Evolutionary conservation across 2,888 invertebrate genomes (phyloP).

Genomic region (Dryobota labecula): DNA sequence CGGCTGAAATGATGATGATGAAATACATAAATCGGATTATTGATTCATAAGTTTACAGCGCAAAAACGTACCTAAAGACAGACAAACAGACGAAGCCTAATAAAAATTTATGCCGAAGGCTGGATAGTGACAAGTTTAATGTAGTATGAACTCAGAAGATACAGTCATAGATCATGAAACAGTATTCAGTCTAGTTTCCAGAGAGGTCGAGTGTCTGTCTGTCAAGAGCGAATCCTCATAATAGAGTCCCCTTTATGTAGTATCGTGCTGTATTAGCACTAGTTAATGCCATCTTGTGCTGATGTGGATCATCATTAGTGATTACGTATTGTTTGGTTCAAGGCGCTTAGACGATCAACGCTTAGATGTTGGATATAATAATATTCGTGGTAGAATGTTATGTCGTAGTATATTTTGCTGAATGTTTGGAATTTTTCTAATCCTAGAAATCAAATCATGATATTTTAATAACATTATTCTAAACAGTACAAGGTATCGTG

Average conservation of each 20-base stretch:
- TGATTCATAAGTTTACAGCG: background rate
- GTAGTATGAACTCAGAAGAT: background rate
- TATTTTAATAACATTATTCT: background rate
- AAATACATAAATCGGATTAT: background rate
- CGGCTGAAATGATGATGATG: too few relatives aligned
- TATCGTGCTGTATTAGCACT: conserved; percentile 29
- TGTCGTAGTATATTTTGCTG: background rate
- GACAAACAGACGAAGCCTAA: background rate
- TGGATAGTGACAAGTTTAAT: background rate
- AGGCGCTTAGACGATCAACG: background rate
- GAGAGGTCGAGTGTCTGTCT: background rate
- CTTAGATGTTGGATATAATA: background rate
- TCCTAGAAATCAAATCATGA: background rate
- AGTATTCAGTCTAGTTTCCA: conserved; percentile 11
- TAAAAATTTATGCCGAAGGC: background rate
- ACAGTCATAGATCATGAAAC: conserved; percentile 28
- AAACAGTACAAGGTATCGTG: too few relatives aligned
- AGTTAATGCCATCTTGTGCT: conserved; percentile 45
- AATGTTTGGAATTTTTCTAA: background rate
- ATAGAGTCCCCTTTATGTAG: conserved; percentile 49
- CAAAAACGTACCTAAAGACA: background rate
- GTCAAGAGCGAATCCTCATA: conserved; percentile 46
- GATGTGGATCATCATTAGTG: conserved; percentile 46
- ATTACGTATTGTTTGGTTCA: conserved; percentile 38
- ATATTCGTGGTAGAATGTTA: background rate